Evolutionary conservation across 2,797 vertebrate species (phyloP).

Genomic region (Muscicapa striata): DNA sequence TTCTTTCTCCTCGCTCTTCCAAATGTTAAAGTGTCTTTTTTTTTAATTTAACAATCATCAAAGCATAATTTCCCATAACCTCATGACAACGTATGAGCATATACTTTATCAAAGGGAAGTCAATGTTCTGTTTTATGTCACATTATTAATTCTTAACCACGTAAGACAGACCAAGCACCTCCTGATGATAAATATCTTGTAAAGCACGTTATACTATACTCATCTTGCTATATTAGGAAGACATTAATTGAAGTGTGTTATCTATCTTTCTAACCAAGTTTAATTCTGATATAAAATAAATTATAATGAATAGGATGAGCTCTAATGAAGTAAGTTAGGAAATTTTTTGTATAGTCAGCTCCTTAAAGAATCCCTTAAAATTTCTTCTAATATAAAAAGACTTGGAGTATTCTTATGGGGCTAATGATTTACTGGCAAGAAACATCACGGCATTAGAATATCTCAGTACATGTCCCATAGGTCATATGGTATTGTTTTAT

Average conservation of each 20-base stretch:
- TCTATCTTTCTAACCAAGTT: neutral
- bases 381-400: neutral
- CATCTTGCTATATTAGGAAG: neutral
- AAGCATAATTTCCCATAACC: neutral
- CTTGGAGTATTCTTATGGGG: neutral
- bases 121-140: neutral
- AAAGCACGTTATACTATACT: neutral
- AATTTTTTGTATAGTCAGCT: neutral
- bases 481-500: neutral
- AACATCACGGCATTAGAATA: neutral
- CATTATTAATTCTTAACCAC: neutral
- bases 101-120: neutral
- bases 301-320: neutral
- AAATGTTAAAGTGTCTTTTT: neutral
- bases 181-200: neutral
- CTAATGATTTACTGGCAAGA: conserved; percentile 2
- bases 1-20: neutral
- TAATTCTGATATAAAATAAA: neutral
- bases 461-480: neutral
- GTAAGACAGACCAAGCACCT: neutral
- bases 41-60: neutral
- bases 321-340: neutral
- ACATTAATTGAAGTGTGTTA: neutral
- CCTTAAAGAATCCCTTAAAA: conserved; percentile 12
- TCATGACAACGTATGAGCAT: neutral